Conservation (phyloP, 2,113 vertebrate species). For the Eira barbara region DNA sequence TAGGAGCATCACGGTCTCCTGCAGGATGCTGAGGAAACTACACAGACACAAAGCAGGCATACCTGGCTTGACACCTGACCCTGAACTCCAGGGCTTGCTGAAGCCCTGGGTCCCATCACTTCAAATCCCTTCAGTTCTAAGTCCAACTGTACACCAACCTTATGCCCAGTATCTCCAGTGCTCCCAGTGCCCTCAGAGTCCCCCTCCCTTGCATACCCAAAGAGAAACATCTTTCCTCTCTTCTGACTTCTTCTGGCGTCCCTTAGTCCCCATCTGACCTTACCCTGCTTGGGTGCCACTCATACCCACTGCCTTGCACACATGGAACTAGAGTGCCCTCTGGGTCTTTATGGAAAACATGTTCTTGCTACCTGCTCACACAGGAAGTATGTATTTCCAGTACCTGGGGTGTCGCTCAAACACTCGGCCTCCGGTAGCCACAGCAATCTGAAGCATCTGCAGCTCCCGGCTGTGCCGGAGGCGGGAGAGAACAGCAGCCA, state of each 20-base stretch:
- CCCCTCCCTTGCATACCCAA: background rate
- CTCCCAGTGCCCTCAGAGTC: background rate
- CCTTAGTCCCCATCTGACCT: background rate
- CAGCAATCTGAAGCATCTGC: conserved; percentile 65
- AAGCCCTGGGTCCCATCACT: background rate
- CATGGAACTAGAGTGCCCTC: background rate
- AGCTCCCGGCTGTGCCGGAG: conserved; percentile 80
- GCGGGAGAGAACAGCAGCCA: conserved; percentile 84
- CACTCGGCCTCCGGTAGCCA: conserved; percentile 87
- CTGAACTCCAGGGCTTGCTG: too few relatives aligned
- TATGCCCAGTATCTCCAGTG: background rate
- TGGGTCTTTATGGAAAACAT: background rate
- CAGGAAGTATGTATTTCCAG: background rate
- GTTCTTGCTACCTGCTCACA: background rate
- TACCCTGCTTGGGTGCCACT: background rate
- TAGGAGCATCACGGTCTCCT: conserved; percentile 77
- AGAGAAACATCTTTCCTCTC: background rate
- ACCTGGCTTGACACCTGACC: fast-evolving
- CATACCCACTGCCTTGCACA: background rate
- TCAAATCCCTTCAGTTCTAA: background rate
- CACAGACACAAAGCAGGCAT: background rate
- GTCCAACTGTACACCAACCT: background rate
- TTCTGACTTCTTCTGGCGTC: background rate
- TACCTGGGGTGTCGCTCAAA: conserved; percentile 83
- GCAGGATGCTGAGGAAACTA: conserved; percentile 84